Conservation (phyloP, 2,113 vertebrate genomes). For the Helogale parvula region DNA sequence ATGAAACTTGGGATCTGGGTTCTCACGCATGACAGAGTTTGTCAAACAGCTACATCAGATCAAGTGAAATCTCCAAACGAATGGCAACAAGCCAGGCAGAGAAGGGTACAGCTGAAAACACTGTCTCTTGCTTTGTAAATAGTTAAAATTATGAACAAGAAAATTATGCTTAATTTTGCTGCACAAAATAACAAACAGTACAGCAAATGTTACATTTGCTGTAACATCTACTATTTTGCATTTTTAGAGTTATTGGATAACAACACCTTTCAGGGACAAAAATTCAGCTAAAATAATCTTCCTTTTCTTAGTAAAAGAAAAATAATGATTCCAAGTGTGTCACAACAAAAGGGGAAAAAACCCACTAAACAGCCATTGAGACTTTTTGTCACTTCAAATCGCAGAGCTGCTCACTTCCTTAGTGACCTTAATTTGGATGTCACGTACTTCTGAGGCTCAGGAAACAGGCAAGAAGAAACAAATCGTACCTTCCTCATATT, state of each 20-base stretch:
- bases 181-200: constrained; percentile 17
- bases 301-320: constrained; percentile 32
- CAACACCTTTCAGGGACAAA: background rate
- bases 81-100: background rate
- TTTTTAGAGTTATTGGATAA: constrained; percentile 12
- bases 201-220: background rate
- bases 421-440: background rate
- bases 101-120: background rate
- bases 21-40: background rate
- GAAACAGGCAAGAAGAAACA: background rate
- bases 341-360: background rate
- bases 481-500: constrained; percentile 87
- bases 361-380: background rate
- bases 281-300: constrained; percentile 30
- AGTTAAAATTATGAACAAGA: constrained; percentile 17
- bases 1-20: background rate
- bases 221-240: background rate
- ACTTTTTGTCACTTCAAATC: background rate
- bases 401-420: background rate
- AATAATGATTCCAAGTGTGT: background rate
- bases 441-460: background rate
- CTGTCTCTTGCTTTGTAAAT: background rate
- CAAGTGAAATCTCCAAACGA: constrained; percentile 5
- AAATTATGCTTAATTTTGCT: constrained; percentile 12
- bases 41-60: constrained; percentile 32